phyloP scores from a whole-genome alignment of 2,888 invertebrate species.

The Drosophila limbata region DNA sequence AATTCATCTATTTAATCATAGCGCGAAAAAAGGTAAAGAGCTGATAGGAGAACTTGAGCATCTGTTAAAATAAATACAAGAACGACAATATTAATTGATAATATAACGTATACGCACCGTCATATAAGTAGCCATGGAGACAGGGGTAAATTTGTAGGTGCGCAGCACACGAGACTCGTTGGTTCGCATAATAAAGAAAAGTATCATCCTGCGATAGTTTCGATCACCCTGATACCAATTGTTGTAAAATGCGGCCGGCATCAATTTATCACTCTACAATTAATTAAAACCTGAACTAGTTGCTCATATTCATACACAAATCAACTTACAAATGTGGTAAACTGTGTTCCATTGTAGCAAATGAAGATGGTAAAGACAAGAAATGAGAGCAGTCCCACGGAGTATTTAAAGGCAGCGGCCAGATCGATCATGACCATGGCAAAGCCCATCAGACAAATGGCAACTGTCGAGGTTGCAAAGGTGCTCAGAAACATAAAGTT shows the following conservation, averaged over 20 bases:
- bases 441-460: conserved; percentile 79
- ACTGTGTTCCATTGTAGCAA: conserved; percentile 76
- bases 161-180: conserved; percentile 61
- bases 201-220: conserved; percentile 74
- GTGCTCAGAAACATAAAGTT: conserved; percentile 75
- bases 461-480: conserved; percentile 74
- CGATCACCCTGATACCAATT: conserved; percentile 83
- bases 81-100: neutral
- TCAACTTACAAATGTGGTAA: conserved; percentile 70
- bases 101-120: conserved; percentile 59
- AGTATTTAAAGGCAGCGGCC: conserved; percentile 64
- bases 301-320: neutral
- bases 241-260: conserved; percentile 77
- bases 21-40: conserved; percentile 75
- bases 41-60: conserved; percentile 74
- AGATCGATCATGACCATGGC: conserved; percentile 74
- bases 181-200: conserved; percentile 78
- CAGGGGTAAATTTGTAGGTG: conserved; percentile 72
- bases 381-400: conserved; percentile 71
- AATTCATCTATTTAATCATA: conserved; percentile 16
- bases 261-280: conserved; percentile 67
- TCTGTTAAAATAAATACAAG: conserved; percentile 48
- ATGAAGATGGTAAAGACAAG: conserved; percentile 70
- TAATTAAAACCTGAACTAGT: neutral
- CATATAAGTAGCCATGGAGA: conserved; percentile 81